Percentiles rank a stretch among this genome's conserved stretches.
Conservation (phyloP, 2,888 invertebrate species). For the Phorcus lineatus region DNA sequence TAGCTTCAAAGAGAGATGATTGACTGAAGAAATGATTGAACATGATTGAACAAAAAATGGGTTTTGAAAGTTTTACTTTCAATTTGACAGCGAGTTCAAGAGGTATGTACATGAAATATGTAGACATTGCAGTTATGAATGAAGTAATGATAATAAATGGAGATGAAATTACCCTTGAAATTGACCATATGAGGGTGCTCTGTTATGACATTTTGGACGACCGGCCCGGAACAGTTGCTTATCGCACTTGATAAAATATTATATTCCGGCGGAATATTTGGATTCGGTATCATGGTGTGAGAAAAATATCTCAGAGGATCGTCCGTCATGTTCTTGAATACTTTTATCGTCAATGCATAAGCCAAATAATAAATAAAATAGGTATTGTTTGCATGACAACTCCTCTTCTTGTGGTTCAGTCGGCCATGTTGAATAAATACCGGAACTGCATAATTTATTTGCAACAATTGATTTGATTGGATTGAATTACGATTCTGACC, state of each 20-base stretch:
- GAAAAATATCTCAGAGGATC: not conserved
- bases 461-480: constrained; percentile 1
- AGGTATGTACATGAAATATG: too few species aligned
- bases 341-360: not conserved
- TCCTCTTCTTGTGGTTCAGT: not conserved
- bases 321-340: constrained; percentile 3
- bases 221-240: constrained; percentile 52
- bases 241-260: constrained; percentile 62
- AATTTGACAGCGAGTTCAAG: not conserved
- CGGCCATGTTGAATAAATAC: constrained; percentile 17
- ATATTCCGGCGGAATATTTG: constrained; percentile 45
- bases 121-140: too few species aligned
- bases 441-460: constrained; percentile 3
- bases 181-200: constrained; percentile 47
- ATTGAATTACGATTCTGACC: not conserved
- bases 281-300: constrained; percentile 2
- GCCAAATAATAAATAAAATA: not conserved
- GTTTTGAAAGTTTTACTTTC: not conserved
- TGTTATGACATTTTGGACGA: constrained; percentile 55
- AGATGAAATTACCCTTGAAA: constrained; percentile 22
- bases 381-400: not conserved
- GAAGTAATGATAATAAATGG: not conserved
- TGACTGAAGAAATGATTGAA: too few species aligned
- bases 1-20: too few species aligned
- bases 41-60: too few species aligned